Evolutionary conservation across 2,797 vertebrate genomes (phyloP), one percentile per base, ranked within the genome.

Genomic region (Danio albolineatus): DNA sequence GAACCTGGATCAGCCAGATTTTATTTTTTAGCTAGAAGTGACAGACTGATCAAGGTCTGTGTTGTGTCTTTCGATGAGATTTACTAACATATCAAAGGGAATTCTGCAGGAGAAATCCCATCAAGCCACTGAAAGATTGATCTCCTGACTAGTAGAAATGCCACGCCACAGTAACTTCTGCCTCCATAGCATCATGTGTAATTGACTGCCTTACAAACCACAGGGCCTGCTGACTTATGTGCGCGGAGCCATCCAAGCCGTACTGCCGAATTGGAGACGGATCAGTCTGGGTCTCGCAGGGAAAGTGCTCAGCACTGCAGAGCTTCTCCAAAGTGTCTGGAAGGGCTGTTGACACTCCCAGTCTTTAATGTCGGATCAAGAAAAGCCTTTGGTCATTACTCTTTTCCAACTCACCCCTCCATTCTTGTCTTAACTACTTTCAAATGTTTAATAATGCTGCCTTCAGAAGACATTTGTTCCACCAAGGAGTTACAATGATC

Each of bases 331-430:
- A 88, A 89, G 88, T 49, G 88, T 90, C 89, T 91, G 89, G 89
- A 87, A 88, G 82, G 78, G 85, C 89, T 91, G 89, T 90, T 87
- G 84, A 90, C 89, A 91, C 89, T 90, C 90, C 87, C 87, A 85
- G 90, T 85, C 90, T 92, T 93, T 92, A 91, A 92, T 89, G 90
- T 91, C 83, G 88, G 90, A 91, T 91, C 90, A 91, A 90, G 89
- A 93, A 89, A 91, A 90, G 87, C 89, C 90, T 90, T 86, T 90
- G 91, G 79, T 89, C 89, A 91, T 93, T 91, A 90, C 87, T 88
- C 87, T 28, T 88, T 84, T 85, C 85, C 81, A 76, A 86, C 53
- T 79, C 88, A 84, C 89, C 88, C 89, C 88, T 86, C 89, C 83
- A 87, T 88, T 91, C 85, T 89, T 88, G 86, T 90, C 88, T 82